Conservation (phyloP, 2,113 vertebrate genomes). For the Euleptes europaea region DNA sequence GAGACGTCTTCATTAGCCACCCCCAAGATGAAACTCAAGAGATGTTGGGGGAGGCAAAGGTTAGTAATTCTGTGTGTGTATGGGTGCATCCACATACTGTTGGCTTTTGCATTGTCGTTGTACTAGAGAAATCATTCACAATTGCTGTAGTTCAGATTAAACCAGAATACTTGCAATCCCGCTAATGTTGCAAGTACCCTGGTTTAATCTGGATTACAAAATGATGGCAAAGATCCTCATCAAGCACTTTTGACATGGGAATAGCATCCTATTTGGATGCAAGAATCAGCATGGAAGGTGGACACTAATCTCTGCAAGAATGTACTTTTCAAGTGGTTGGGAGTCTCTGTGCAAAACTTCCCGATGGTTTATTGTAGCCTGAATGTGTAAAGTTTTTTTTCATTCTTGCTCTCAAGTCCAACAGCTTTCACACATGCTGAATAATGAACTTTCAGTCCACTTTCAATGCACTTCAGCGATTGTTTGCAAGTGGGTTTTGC, state of each 20-base stretch:
- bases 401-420: not conserved
- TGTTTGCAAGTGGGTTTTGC: too few relatives aligned
- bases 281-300: not conserved
- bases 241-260: too few relatives aligned
- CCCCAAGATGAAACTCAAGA: conserved; percentile 93
- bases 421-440: not conserved
- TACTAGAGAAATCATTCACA: too few relatives aligned
- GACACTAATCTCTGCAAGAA: not conserved
- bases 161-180: not conserved
- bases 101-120: too few relatives aligned
- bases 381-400: not conserved
- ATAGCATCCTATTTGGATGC: not conserved
- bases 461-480: too few relatives aligned
- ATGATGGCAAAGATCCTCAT: too few relatives aligned
- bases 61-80: conserved; percentile 44
- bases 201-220: too few relatives aligned
- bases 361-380: not conserved
- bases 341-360: not conserved
- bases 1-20: conserved; percentile 95
- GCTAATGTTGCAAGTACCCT: not conserved
- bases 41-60: conserved; percentile 95
- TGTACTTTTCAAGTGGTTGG: not conserved
- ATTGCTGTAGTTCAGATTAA: not conserved
- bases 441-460: too few relatives aligned
- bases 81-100: too few relatives aligned